These are phyloP conservation scores for Xestia rhomboidea DNA, from an alignment of 2,888 invertebrate genomes.

Conservation along the genomic window DNA sequence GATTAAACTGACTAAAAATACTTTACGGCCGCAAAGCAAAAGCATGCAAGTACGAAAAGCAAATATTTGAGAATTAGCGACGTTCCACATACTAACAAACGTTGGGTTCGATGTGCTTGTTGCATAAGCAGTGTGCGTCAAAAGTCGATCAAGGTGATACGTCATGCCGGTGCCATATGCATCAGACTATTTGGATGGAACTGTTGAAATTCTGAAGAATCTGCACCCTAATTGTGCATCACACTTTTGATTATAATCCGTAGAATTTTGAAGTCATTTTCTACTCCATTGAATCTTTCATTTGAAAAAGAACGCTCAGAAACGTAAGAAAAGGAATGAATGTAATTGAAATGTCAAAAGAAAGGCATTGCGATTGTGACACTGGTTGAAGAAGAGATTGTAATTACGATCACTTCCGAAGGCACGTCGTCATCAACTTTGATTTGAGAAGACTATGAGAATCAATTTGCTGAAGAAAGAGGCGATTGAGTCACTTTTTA, in stretches of 20 bases:
- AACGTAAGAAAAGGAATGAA: not conserved
- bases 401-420: too few relatives aligned
- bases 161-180: conserved; percentile 64
- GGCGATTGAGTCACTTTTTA: too few relatives aligned
- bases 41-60: conserved; percentile 73
- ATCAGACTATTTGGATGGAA: conserved; percentile 1
- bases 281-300: not conserved
- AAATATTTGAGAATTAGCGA: conserved; percentile 83
- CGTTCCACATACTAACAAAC: conserved; percentile 64
- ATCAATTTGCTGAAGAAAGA: not conserved
- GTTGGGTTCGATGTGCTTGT: conserved; percentile 79
- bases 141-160: conserved; percentile 87
- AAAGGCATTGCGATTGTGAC: not conserved
- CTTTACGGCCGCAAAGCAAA: conserved; percentile 66
- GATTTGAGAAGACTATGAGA: not conserved
- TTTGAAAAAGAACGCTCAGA: not conserved
- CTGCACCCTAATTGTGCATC: not conserved
- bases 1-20: conserved; percentile 62
- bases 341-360: too few relatives aligned
- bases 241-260: not conserved
- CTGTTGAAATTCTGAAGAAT: conserved; percentile 5
- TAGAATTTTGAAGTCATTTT: not conserved
- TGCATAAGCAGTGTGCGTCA: conserved; percentile 85
- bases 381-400: too few relatives aligned
- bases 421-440: too few relatives aligned